These are phyloP conservation scores for Aplodontia rufa DNA, from an alignment of 2,113 vertebrate genomes.

Conservation along the genomic window DNA sequence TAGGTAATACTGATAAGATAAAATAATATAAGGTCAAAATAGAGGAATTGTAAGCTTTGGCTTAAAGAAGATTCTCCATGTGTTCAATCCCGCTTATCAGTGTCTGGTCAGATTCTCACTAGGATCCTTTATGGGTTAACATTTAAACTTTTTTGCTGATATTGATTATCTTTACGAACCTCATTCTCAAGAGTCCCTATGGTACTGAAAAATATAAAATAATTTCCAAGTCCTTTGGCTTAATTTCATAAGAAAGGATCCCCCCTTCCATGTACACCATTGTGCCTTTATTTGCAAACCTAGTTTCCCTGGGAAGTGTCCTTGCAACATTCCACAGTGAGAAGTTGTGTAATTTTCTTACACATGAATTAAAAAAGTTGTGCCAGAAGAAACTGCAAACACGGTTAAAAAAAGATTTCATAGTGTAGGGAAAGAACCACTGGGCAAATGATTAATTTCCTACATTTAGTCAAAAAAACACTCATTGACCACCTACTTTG, in stretches of 20 bases:
- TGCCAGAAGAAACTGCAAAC: slow-evolving; percentile 26
- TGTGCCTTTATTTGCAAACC: slow-evolving; percentile 14
- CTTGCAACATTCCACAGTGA: background rate
- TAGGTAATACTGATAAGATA: background rate
- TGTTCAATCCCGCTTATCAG: background rate
- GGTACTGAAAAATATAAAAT: background rate
- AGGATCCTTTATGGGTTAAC: background rate
- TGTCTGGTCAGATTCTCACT: background rate
- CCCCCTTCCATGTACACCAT: background rate
- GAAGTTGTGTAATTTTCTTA: slow-evolving; percentile 17
- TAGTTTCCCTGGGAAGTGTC: background rate
- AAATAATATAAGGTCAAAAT: background rate
- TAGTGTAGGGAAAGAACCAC: background rate
- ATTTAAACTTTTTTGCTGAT: background rate
- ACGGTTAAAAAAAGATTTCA: background rate
- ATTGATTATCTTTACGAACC: background rate
- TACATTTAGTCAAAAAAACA: background rate
- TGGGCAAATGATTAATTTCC: background rate
- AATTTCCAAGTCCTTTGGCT: background rate
- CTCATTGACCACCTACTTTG: background rate
- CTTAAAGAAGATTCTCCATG: background rate
- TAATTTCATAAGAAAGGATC: background rate
- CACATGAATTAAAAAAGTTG: background rate
- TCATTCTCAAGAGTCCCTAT: background rate
- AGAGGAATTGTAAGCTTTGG: background rate